Evolutionary conservation across 2,113 vertebrate species (phyloP), one percentile per base, ranked within the genome.

Genomic region (Cacatua alba): DNA sequence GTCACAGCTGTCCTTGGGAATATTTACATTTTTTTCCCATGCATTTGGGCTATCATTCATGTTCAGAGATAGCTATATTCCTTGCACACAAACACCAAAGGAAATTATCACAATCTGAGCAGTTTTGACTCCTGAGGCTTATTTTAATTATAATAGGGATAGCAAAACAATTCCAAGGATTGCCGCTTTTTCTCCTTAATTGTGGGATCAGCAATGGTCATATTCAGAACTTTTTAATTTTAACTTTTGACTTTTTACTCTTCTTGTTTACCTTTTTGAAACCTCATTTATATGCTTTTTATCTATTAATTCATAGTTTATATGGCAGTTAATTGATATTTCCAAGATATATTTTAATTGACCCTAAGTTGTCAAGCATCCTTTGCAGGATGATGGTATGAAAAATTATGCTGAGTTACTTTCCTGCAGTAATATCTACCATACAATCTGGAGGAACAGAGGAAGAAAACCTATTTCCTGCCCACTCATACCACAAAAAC

Each of bases 1-100:
- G 82, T 86, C 90, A 96, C 94, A 94, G 95, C 90, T 97, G 95
- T 86, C 94, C 90, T 94, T 93, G 94, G 94, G 90, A 96, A 90
- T 91, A 78, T 94, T 95, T 92, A 95, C 82, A 14, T 75, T 92
- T 70, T 90, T 93, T 86, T 77, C 64, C 53, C 44, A 82, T 4
- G 3, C 82, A 79, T 75, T 93, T 88, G 72, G 82, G 67, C 69
- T 94, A 92, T 96, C 94, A 92, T 67, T 94, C 86, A 90, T 76
- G 48, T 83, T 95, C 51, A 93, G 80, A 88, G 85, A 90, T 23
- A 84, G 90, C 64, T 94, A 55, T 90, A 86, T 78, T 88, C 62
- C 88, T 92, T 92, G 60, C 48, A 91, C 48, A 90, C 15, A 95
- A 92, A 84, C 75, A 96, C 55, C 90, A 88, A 84, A 96, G 90